Evolutionary conservation across 2,888 invertebrate species (phyloP).

Genomic region (Taphrorychus bicolor): DNA sequence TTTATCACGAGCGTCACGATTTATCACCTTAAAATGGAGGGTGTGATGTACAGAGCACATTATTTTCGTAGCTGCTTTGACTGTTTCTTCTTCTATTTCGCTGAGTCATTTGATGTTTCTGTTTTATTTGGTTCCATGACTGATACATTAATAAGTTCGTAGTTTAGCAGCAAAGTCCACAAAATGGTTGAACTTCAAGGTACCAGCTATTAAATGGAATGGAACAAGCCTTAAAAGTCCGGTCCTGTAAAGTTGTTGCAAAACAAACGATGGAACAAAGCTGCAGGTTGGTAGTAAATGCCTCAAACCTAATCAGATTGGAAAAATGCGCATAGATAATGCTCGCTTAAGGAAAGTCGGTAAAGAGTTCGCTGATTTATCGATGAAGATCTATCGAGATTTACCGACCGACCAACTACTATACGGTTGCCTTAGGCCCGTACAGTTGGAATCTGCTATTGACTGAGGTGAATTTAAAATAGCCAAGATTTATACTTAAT

Average conservation of each 20-base stretch:
- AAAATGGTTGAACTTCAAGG: too few relatives aligned
- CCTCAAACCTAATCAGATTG: constrained; percentile 46
- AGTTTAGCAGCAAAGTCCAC: too few relatives aligned
- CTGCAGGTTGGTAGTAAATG: constrained; percentile 45
- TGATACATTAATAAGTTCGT: too few relatives aligned
- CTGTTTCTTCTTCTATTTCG: too few relatives aligned
- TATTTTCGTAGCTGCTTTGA: too few relatives aligned
- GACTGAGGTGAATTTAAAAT: background rate
- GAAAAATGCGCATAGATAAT: constrained; percentile 47
- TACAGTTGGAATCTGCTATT: constrained; percentile 4
- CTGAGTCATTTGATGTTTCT: too few relatives aligned
- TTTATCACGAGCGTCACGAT: too few relatives aligned
- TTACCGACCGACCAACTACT: constrained; percentile 45
- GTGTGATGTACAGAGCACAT: too few relatives aligned
- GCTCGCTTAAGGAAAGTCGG: constrained; percentile 40
- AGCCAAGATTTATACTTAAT: background rate
- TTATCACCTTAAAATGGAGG: too few relatives aligned
- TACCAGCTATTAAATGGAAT: too few relatives aligned
- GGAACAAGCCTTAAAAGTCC: background rate
- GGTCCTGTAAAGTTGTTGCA: constrained; percentile 2
- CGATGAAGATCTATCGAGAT: constrained; percentile 41
- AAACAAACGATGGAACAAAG: constrained; percentile 17
- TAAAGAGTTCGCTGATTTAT: constrained; percentile 45
- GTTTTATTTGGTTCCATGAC: too few relatives aligned
- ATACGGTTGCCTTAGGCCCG: constrained; percentile 41